phyloP scores from a whole-genome alignment of 2,888 invertebrate genomes.

The Galerucella pusilla region DNA sequence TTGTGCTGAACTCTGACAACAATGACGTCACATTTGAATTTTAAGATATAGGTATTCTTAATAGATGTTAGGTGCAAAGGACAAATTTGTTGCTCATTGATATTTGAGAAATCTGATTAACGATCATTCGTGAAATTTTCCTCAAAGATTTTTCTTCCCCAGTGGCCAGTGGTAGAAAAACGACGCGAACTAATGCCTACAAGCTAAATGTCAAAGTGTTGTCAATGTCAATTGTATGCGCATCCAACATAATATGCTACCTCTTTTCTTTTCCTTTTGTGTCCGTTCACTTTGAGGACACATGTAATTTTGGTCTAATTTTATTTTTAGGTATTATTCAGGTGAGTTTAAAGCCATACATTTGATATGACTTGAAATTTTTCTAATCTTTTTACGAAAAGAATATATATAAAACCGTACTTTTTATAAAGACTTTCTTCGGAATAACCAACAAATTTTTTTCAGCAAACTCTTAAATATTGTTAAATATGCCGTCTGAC shows the following conservation, averaged over 20 bases:
- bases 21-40: background rate
- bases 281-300: slow-evolving; percentile 47
- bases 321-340: slow-evolving; percentile 45
- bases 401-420: background rate
- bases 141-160: too few species aligned
- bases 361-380: slow-evolving; percentile 31
- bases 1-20: background rate
- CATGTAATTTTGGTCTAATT: slow-evolving; percentile 50
- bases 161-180: background rate
- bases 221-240: slow-evolving; percentile 8
- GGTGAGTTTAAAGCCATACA: slow-evolving; percentile 41
- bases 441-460: background rate
- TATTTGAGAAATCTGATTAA: too few species aligned
- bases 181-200: background rate
- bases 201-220: background rate
- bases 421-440: background rate
- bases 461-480: slow-evolving; percentile 13
- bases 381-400: background rate
- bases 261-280: slow-evolving; percentile 44
- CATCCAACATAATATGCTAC: background rate
- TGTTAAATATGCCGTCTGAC: slow-evolving; percentile 91
- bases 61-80: too few species aligned
- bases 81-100: too few species aligned
- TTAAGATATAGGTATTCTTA: background rate
- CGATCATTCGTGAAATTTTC: too few species aligned